A percentile compares a stretch with the other conserved stretches of the same genome.
Evolutionary conservation across 1,140 invertebrate genomes (phyloP).

Genomic region (Brachionus rubens): DNA sequence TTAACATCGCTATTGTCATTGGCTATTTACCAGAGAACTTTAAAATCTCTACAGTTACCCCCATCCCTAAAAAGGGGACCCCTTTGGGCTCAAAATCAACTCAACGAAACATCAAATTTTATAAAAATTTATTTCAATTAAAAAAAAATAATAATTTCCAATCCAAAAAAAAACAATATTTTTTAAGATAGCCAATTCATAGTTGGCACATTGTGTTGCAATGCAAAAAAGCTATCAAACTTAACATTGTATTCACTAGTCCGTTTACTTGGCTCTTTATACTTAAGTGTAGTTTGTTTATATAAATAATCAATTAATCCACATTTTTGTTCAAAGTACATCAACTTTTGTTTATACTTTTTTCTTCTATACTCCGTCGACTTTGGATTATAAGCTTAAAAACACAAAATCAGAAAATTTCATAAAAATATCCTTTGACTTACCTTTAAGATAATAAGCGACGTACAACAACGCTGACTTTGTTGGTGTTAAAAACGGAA

Average conservation of each 20-base stretch:
- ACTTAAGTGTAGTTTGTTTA: slow-evolving; percentile 57
- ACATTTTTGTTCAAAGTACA: slow-evolving; percentile 60
- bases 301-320: slow-evolving; percentile 58
- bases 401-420: slow-evolving; percentile 8
- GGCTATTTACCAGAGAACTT: too few relatives aligned
- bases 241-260: slow-evolving; percentile 58
- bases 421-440: neutral
- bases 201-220: slow-evolving; percentile 39
- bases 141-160: too few relatives aligned
- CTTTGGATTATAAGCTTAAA: slow-evolving; percentile 59
- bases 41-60: too few relatives aligned
- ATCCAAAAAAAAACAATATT: neutral
- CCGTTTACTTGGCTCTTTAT: slow-evolving; percentile 55
- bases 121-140: too few relatives aligned
- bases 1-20: too few relatives aligned
- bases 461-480: slow-evolving; percentile 59
- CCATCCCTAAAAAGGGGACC: too few relatives aligned
- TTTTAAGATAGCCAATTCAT: slow-evolving; percentile 42
- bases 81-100: too few relatives aligned
- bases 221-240: slow-evolving; percentile 57
- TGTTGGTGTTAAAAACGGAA: slow-evolving; percentile 58
- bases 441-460: slow-evolving; percentile 53
- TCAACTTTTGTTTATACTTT: slow-evolving; percentile 59
- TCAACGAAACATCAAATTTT: too few relatives aligned
- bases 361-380: slow-evolving; percentile 59